Base-by-base conservation (phyloP, 2,888 invertebrate genomes). In the Ectemnius lituratus region DNA sequence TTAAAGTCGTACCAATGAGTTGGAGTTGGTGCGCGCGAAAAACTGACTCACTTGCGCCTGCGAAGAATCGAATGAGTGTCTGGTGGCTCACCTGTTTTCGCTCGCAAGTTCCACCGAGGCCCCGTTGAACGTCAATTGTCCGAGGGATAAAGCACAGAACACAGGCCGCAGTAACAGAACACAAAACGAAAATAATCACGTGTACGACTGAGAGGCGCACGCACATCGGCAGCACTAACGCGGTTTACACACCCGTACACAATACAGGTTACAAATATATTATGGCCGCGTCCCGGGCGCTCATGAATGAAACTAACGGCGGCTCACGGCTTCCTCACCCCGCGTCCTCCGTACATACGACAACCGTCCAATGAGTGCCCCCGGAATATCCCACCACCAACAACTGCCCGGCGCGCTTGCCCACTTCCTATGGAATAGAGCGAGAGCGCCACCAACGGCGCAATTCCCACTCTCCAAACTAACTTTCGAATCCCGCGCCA, bases 301-400 rank as follows among this genome's bases (percentile, higher is more conserved):
- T 89, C 90, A 90, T 90, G 90, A 90, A 90, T 90, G 90, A 90
- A 90, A 90, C 89, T 88, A 85, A 88, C 78, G 86, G 85, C 88
- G 86, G 69, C 52, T 63, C 20, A 57, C 28, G 18, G 18, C 49
- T 73, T 62, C 73, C 77, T 73, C 70, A 20, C 66, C 20, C 58
- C 67, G 16, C n/a, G n/a, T 6, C 37, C 37, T 1, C 37, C 11
- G 37, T 37, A 11, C 37, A 0, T 2, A 13, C n/a, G 16, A 4
- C 45, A 57, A 14, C 18, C 23, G 49, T 8, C 77, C 77, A 78
- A 78, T 78, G 57, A 1, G n/a, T 8, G 47, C 4, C 28, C 4
- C 8, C n/a, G 28, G 13, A 56, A 14, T 1, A 11, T 8, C 46
- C 62, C 37, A n/a, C 28, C 13, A 2, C 5, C 28, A 45, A 16